Base-by-base conservation (phyloP, 1,140 invertebrate genomes). In the Spodoptera litura region DNA sequence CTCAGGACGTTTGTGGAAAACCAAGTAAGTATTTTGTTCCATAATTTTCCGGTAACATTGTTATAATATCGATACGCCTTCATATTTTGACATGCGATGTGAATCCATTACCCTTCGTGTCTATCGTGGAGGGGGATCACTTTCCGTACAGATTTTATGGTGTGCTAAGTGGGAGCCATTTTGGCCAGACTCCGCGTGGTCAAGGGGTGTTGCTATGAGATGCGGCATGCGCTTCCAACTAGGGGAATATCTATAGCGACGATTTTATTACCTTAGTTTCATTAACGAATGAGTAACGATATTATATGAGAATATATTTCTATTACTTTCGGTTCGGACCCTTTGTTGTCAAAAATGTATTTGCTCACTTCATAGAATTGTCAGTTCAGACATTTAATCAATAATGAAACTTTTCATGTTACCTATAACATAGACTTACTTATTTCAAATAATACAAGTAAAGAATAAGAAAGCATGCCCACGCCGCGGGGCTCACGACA, bases 91-190 rank as follows among this genome's bases (percentile, higher is more conserved):
- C 78, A 79, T 75, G 75, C 52, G 68, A 78, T 78, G 79, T 78
- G 70, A 73, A 87, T 83, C 82, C 78, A 85, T 87, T 86, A 86
- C 78, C 59, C 49, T 55, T 59, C 49, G 27, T 75, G 44, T 64
- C 66, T 51, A 66, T 73, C 58, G 59, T 25, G 44, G 15, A 72
- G 74, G 78, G 75, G 66, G 72, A 13, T 51, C 70, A 15, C 52
- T 78, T 71, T 79, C 70, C 53, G 71, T 78, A 78, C 58, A 85
- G 86, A 84, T 87, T 85, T 86, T 85, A 87, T 79, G 84, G 73
- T 70, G 79, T 78, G 81, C 78, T 81, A 84, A 87, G 82, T 83
- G 79, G 76, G 74, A 79, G 71, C 78, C 81, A 85, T 87, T 79
- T 82, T 80, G 74, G 81, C 76, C 78, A 71, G 15, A 51, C 62